phyloP scores from a whole-genome alignment of 2,888 invertebrate species.

The Spodoptera picta region DNA sequence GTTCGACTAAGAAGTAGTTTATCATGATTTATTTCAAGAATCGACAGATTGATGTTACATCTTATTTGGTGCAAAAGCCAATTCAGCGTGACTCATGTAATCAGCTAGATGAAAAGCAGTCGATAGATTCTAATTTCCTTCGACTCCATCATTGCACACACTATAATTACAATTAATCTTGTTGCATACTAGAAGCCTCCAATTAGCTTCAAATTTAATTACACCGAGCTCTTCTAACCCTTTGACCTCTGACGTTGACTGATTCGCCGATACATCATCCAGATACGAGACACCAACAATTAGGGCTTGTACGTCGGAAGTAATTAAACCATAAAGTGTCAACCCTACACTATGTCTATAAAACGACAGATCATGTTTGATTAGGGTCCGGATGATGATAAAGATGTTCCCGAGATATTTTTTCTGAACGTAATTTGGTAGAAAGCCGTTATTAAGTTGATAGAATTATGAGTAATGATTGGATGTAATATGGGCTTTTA shows the following conservation, averaged over 20 bases:
- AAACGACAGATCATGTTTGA: constrained; percentile 73
- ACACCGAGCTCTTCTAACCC: constrained; percentile 53
- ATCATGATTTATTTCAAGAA: constrained; percentile 17
- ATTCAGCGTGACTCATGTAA: constrained; percentile 22
- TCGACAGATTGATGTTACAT: constrained; percentile 27
- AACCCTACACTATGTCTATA: constrained; percentile 63
- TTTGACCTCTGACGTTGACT: constrained; percentile 68
- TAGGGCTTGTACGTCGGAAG: constrained; percentile 67
- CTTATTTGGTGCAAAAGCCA: constrained; percentile 13
- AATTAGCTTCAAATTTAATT: constrained; percentile 59
- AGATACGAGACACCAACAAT: constrained; percentile 73
- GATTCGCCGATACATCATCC: constrained; percentile 73
- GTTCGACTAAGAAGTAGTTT: constrained; percentile 17
- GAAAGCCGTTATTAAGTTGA: constrained; percentile 36
- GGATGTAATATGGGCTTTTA: constrained; percentile 28
- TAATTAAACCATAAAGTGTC: constrained; percentile 73
- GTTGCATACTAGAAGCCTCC: constrained; percentile 35
- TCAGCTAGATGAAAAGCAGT: constrained; percentile 11
- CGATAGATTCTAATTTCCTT: constrained; percentile 18
- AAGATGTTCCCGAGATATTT: constrained; percentile 60
- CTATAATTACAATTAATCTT: constrained; percentile 52
- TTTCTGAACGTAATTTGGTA: constrained; percentile 36
- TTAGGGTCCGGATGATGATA: constrained; percentile 68
- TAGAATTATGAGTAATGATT: constrained; percentile 33
- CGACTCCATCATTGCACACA: constrained; percentile 15